Conservation (phyloP, 1,140 invertebrate genomes). For the Zaprionus ornatus region DNA sequence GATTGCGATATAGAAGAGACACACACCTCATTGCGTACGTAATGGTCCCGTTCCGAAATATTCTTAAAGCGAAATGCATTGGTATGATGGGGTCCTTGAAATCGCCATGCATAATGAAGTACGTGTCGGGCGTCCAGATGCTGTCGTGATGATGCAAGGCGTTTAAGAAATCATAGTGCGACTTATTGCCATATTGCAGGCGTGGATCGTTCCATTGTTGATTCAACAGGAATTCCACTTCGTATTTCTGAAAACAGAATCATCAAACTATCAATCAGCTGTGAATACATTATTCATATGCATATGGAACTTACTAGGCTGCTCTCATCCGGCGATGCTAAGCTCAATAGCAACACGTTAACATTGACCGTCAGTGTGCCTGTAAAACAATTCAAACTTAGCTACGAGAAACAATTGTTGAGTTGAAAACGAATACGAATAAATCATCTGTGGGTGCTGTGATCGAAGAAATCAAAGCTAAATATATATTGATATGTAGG, state of each 20-base stretch:
- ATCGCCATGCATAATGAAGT: conserved; percentile 97
- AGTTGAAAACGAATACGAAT: not conserved
- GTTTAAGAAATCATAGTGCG: conserved; percentile 93
- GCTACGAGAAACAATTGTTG: not conserved
- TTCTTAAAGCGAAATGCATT: conserved; percentile 94
- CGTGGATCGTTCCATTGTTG: conserved; percentile 96
- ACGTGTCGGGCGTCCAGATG: conserved; percentile 96
- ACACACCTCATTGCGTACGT: conserved; percentile 94
- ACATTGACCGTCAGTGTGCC: conserved; percentile 95
- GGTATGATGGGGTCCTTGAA: conserved; percentile 96
- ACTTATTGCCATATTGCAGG: conserved; percentile 92
- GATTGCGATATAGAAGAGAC: conserved; percentile 16
- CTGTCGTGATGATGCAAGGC: conserved; percentile 95
- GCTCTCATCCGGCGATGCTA: conserved; percentile 97
- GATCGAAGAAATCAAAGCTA: conserved; percentile 11
- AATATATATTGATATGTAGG: not conserved
- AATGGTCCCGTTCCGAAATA: conserved; percentile 95
- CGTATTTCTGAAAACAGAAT: conserved; percentile 91
- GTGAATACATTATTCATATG: conserved; percentile 1
- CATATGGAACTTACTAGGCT: conserved; percentile 91
- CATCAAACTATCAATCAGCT: not conserved
- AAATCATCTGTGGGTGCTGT: not conserved
- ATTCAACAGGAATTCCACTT: conserved; percentile 95
- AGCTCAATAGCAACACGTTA: conserved; percentile 94
- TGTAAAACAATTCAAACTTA: conserved; percentile 84